Percentiles rank a stretch among this genome's conserved stretches.
Evolutionary conservation across 2,888 invertebrate species (phyloP).

Genomic region (Pyralis farinalis): DNA sequence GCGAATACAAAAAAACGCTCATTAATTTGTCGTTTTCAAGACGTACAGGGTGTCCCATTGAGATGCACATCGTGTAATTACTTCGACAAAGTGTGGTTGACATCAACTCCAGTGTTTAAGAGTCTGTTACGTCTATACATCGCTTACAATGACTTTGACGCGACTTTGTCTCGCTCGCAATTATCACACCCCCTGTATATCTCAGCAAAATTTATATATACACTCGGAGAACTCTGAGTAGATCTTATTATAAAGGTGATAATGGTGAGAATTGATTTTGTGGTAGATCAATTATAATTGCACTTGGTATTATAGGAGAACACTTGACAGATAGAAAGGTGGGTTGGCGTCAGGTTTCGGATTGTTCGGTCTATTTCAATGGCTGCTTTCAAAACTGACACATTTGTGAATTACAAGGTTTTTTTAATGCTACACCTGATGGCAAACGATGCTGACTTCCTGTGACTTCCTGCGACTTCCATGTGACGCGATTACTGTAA

Average conservation of each 20-base stretch:
- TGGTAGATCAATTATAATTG: conserved; percentile 4
- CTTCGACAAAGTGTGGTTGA: conserved; percentile 63
- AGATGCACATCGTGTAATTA: conserved; percentile 63
- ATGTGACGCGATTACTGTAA: no score
- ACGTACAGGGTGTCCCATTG: conserved; percentile 55
- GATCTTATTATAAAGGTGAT: conserved; percentile 18
- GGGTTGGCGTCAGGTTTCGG: conserved; percentile 23
- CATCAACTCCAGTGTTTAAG: conserved; percentile 70
- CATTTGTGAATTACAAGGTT: no score
- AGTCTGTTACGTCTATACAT: conserved; percentile 66
- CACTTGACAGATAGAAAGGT: conserved; percentile 31
- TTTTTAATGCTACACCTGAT: no score
- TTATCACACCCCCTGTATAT: conserved; percentile 73
- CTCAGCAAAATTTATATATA: conserved; percentile 36
- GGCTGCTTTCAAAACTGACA: conserved; percentile 8
- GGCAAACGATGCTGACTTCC: no score
- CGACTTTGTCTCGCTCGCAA: conserved; percentile 76
- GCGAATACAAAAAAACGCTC: conserved; percentile 18
- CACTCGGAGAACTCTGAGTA: conserved; percentile 11
- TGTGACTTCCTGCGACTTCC: no score
- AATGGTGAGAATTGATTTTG: conserved; percentile 14
- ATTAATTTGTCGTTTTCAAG: conserved; percentile 53
- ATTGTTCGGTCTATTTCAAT: conserved; percentile 20
- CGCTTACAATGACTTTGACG: conserved; percentile 70
- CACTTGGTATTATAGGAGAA: conserved; percentile 32